These are phyloP conservation scores for Thyatira batis DNA, from an alignment of 2,888 invertebrate genomes.

Conservation along the genomic window DNA sequence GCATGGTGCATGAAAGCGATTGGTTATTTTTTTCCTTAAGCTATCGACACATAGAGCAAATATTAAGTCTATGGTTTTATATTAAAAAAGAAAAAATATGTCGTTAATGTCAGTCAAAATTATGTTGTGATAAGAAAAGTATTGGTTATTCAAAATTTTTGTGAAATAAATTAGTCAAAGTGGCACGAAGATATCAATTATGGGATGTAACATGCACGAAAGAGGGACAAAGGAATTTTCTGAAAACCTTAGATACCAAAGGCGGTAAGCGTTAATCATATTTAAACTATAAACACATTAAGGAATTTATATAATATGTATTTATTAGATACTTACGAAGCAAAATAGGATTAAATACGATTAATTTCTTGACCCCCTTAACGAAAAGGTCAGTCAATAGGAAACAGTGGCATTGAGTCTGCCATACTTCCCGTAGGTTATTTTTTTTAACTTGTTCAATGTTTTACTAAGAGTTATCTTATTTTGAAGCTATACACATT, in stretches of 20 bases:
- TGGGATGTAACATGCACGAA: constrained; percentile 69
- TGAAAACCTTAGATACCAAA: constrained; percentile 66
- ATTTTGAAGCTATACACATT: constrained; percentile 63
- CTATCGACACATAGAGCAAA: neutral
- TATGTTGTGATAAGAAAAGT: constrained; percentile 16
- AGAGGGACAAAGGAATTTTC: constrained; percentile 69
- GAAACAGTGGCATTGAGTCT: too few relatives aligned
- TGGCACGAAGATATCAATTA: constrained; percentile 72
- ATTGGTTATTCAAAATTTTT: constrained; percentile 27
- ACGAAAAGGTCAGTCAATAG: too few relatives aligned
- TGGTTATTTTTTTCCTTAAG: too few relatives aligned
- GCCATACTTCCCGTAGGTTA: too few relatives aligned
- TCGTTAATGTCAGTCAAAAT: constrained; percentile 28
- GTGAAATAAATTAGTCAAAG: constrained; percentile 52
- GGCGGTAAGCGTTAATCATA: constrained; percentile 50
- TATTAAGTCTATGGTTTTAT: neutral
- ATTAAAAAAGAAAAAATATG: constrained; percentile 8
- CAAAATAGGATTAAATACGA: too few relatives aligned
- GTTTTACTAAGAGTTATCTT: too few relatives aligned
- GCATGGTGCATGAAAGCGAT: too few relatives aligned
- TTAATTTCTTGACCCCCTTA: too few relatives aligned
- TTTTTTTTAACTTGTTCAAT: too few relatives aligned
- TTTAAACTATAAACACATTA: too few relatives aligned
- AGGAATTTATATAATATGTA: too few relatives aligned
- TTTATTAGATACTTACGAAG: neutral